phyloP scores from a whole-genome alignment of 2,888 invertebrate species.

The Mythimna lalbum region DNA sequence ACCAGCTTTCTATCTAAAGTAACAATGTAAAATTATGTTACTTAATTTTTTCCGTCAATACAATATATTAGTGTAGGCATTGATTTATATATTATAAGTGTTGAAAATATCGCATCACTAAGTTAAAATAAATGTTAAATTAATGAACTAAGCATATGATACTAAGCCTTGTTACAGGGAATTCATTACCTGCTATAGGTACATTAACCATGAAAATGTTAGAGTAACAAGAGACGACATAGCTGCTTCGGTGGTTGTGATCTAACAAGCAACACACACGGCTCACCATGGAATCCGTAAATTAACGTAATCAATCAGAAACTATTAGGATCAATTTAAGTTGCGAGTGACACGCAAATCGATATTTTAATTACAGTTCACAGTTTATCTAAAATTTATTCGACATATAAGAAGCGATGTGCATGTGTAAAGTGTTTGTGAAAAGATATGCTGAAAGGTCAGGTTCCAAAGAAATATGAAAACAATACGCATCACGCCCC shows the following conservation, averaged over 20 bases:
- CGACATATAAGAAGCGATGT: slow-evolving; percentile 16
- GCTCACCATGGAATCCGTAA: background rate
- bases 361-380: slow-evolving; percentile 4
- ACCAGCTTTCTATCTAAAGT: too few relatives aligned
- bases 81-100: background rate
- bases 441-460: slow-evolving; percentile 21
- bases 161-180: background rate
- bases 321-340: background rate
- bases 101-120: background rate
- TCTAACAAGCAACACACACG: background rate
- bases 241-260: background rate
- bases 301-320: background rate
- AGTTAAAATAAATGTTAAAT: background rate
- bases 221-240: background rate
- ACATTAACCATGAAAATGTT: background rate
- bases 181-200: background rate
- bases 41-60: background rate
- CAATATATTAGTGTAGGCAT: too few relatives aligned
- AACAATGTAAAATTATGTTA: too few relatives aligned
- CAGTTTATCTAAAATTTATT: slow-evolving; percentile 3
- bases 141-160: background rate
- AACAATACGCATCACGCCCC: background rate
- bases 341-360: background rate
- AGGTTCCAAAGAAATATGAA: slow-evolving; percentile 24
- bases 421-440: slow-evolving; percentile 31